Evolutionary conservation across 1,140 invertebrate genomes (phyloP).

Genomic region (Achroia grisella): DNA sequence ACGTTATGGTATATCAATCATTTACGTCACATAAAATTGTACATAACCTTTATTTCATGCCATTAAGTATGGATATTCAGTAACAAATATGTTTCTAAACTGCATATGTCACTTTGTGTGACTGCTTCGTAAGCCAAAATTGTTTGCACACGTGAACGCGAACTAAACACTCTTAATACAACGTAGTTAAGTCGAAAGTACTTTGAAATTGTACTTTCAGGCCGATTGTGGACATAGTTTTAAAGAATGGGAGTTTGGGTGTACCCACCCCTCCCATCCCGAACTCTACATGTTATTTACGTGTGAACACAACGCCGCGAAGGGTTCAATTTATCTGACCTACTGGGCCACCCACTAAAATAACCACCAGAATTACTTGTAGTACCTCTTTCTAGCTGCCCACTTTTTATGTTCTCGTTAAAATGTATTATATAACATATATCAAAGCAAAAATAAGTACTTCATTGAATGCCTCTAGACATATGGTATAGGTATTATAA

Average conservation of each 20-base stretch:
- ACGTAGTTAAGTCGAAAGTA: constrained; percentile 39
- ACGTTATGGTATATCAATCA: constrained; percentile 19
- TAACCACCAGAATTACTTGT: constrained; percentile 47
- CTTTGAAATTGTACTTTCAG: constrained; percentile 34
- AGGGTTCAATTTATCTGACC: constrained; percentile 73
- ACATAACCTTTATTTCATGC: neutral
- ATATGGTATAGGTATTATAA: no score
- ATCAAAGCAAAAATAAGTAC: no score
- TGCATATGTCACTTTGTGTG: constrained; percentile 11
- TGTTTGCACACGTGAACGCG: neutral
- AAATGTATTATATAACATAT: neutral
- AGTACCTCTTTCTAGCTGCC: constrained; percentile 24
- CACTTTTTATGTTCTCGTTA: constrained; percentile 18
- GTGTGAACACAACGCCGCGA: constrained; percentile 65
- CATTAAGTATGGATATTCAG: constrained; percentile 1
- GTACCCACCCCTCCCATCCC: constrained; percentile 39
- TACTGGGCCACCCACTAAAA: constrained; percentile 69
- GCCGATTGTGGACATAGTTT: constrained; percentile 3
- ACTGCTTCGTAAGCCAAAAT: constrained; percentile 6
- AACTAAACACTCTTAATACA: constrained; percentile 25
- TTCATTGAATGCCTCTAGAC: no score
- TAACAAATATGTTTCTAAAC: constrained; percentile 4
- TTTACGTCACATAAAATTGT: neutral
- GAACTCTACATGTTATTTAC: constrained; percentile 71
- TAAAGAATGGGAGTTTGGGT: constrained; percentile 12